Conservation (phyloP, 2,888 invertebrate species). For the Neoaliturus tenellus region DNA sequence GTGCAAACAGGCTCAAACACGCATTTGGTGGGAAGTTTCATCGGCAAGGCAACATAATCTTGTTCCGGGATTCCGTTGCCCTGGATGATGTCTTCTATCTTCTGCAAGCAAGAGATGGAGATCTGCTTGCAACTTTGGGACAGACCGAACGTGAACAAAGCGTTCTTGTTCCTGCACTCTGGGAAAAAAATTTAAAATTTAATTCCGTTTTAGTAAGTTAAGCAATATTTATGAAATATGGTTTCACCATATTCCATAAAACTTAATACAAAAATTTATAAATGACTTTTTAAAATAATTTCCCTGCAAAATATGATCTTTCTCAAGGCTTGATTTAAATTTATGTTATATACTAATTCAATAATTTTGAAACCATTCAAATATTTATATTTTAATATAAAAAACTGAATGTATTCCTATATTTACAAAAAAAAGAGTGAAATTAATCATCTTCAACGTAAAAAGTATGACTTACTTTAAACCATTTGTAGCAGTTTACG, state of each 20-base stretch:
- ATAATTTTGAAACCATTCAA: too few species aligned
- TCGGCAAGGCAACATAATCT: constrained; percentile 41
- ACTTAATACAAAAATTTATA: neutral
- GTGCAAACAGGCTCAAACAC: constrained; percentile 43
- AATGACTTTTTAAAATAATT: neutral
- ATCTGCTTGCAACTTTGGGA: constrained; percentile 47
- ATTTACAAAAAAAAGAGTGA: too few species aligned
- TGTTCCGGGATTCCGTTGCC: constrained; percentile 46
- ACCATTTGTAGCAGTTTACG: too few species aligned
- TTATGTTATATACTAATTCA: too few species aligned
- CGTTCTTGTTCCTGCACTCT: constrained; percentile 42
- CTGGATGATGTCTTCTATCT: constrained; percentile 48
- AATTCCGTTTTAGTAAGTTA: neutral
- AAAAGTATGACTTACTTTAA: too few species aligned
- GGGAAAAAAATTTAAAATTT: constrained; percentile 21
- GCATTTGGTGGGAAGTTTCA: constrained; percentile 36
- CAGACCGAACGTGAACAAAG: constrained; percentile 44
- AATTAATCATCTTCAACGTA: too few species aligned
- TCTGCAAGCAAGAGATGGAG: constrained; percentile 46
- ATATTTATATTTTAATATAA: too few species aligned
- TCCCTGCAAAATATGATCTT: neutral
- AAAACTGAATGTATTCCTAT: too few species aligned
- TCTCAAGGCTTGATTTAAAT: constrained; percentile 1
- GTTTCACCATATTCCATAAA: neutral
- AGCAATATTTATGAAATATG: neutral